A percentile compares a stretch with the other conserved stretches of the same genome.
These are phyloP conservation scores for Papilio polyxenes DNA, from an alignment of 1,140 invertebrate species.

Conservation along the genomic window DNA sequence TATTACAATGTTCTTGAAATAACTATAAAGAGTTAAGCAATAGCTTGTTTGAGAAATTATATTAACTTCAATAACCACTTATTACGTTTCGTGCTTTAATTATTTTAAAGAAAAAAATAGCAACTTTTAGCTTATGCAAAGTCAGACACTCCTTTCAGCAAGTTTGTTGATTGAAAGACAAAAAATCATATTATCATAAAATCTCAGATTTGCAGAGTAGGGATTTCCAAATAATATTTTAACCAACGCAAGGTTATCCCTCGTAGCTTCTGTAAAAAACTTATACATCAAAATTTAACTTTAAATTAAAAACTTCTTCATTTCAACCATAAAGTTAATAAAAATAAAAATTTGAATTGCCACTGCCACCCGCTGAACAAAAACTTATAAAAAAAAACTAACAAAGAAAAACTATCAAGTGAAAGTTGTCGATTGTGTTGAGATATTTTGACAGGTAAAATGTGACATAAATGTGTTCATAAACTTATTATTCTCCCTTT, in stretches of 20 bases:
- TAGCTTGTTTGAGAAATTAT: not conserved
- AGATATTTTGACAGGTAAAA: slow-evolving; percentile 26
- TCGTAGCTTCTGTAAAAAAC: not conserved
- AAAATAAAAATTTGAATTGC: slow-evolving; percentile 1
- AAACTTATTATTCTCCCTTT: slow-evolving; percentile 13
- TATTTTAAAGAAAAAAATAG: not conserved
- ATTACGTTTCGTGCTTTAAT: not conserved
- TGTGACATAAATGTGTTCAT: slow-evolving; percentile 27
- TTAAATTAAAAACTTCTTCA: not conserved
- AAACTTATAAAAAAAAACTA: not conserved
- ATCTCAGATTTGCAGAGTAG: not conserved
- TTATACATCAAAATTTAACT: no score
- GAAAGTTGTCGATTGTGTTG: slow-evolving; percentile 24
- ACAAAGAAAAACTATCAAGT: slow-evolving; percentile 5
- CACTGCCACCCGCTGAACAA: not conserved
- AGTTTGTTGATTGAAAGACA: no score
- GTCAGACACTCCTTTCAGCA: no score
- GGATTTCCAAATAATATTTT: not conserved
- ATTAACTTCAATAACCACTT: not conserved
- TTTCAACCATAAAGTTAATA: not conserved
- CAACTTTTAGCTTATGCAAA: not conserved
- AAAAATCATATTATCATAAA: not conserved
- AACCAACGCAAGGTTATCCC: not conserved
- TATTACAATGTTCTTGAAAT: slow-evolving; percentile 7
- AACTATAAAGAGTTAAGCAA: not conserved